Conservation (phyloP, 2,797 vertebrate species). For the Arnoldichthys spilopterus region DNA sequence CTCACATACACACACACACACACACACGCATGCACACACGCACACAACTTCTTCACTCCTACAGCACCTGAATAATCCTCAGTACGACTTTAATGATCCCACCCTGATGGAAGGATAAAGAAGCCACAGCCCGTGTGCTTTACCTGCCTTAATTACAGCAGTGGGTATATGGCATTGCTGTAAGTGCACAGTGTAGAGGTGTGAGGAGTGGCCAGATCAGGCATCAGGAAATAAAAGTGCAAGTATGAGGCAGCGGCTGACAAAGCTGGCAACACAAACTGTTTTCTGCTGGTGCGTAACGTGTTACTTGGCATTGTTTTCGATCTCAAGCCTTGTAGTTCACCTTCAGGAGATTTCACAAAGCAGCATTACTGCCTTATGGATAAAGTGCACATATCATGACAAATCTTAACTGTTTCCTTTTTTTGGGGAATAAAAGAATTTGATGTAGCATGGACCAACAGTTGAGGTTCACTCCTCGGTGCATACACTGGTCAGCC, state of each 20-base stretch:
- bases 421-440: too few relatives aligned
- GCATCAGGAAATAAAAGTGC: background rate
- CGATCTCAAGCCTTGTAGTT: too few relatives aligned
- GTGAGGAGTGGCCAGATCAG: background rate
- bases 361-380: too few relatives aligned
- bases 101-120: constrained; percentile 1
- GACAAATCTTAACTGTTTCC: too few relatives aligned
- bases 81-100: background rate
- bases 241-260: background rate
- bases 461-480: too few relatives aligned
- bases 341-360: too few relatives aligned
- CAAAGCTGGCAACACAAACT: background rate
- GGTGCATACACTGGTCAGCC: too few relatives aligned
- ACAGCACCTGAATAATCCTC: constrained; percentile 19
- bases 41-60: constrained; percentile 48
- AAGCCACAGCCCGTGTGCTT: background rate
- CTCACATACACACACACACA: constrained; percentile 56
- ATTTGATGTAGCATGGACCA: too few relatives aligned
- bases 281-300: too few relatives aligned
- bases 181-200: background rate
- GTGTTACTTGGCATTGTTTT: too few relatives aligned
- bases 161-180: background rate
- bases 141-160: constrained; percentile 16
- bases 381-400: too few relatives aligned
- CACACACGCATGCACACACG: constrained; percentile 57